Evolutionary conservation across 53 echinoderm and acorn worm species (phyloP).

Genomic region (Luidia sarsii): DNA sequence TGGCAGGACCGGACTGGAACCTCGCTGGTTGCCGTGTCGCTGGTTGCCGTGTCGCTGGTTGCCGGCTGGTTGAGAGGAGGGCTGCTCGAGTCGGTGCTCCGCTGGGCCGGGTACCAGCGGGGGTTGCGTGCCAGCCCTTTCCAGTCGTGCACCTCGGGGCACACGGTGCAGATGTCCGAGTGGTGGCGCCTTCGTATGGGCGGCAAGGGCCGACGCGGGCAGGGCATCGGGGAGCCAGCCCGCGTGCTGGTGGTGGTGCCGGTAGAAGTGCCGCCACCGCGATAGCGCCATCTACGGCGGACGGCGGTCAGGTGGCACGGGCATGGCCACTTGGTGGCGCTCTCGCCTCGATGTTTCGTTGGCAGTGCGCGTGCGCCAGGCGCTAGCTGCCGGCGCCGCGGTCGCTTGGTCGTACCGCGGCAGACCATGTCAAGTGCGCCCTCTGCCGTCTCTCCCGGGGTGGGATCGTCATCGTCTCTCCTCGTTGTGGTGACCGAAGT

Average conservation of each 20-base stretch:
- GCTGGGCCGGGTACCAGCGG: constrained; percentile 6
- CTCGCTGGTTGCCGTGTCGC: too few species aligned
- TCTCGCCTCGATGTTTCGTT: too few species aligned
- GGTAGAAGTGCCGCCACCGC: too few species aligned
- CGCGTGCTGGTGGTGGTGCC: not conserved
- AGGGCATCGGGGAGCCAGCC: constrained; percentile 23
- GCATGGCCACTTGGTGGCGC: constrained; percentile 2
- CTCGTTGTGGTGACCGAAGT: too few species aligned
- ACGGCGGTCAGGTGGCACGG: constrained; percentile 17
- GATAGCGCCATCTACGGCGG: constrained; percentile 7
- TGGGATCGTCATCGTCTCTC: not conserved
- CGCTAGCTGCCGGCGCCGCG: not conserved
- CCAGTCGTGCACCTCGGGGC: constrained; percentile 46
- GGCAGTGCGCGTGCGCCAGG: not conserved
- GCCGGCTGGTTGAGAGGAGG: too few species aligned
- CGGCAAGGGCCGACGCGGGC: constrained; percentile 23
- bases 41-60: too few species aligned
- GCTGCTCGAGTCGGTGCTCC: too few species aligned
- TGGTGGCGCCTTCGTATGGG: constrained; percentile 42
- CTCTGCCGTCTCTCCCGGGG: not conserved
- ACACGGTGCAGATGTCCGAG: constrained; percentile 43
- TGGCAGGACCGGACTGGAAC: too few species aligned
- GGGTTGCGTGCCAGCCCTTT: constrained; percentile 32
- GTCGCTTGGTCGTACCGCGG: constrained; percentile 7
- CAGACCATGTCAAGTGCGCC: not conserved